These are phyloP conservation scores for Drosophila siamana DNA, from an alignment of 2,888 invertebrate species.

Conservation along the genomic window DNA sequence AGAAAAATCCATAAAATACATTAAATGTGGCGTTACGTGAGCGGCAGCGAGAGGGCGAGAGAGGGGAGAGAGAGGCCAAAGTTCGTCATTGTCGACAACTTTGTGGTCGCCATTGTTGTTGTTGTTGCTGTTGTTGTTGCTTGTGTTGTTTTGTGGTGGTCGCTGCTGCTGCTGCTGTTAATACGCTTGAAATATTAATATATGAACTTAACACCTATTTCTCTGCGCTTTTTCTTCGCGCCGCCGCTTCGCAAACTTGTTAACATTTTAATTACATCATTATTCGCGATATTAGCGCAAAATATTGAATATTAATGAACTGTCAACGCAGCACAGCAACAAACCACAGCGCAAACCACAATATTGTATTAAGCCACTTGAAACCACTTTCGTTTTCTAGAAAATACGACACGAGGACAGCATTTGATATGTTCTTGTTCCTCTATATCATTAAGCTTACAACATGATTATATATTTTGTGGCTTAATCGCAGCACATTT, in stretches of 20 bases:
- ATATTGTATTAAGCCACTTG: background rate
- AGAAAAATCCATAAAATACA: constrained; percentile 59
- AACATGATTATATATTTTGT: too few relatives aligned
- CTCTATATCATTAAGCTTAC: too few relatives aligned
- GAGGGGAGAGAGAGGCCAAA: constrained; percentile 43
- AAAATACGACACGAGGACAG: too few relatives aligned
- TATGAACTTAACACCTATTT: constrained; percentile 70
- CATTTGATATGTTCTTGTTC: too few relatives aligned
- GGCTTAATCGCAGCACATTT: too few relatives aligned
- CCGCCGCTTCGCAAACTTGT: constrained; percentile 64
- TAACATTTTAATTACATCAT: constrained; percentile 79
- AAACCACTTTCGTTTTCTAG: background rate
- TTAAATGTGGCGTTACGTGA: constrained; percentile 57
- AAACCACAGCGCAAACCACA: background rate
- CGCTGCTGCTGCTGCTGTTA: constrained; percentile 31
- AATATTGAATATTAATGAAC: constrained; percentile 51
- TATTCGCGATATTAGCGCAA: constrained; percentile 63
- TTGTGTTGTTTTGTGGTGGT: constrained; percentile 33
- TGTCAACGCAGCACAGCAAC: constrained; percentile 1
- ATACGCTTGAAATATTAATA: constrained; percentile 67
- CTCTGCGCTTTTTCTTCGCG: constrained; percentile 20
- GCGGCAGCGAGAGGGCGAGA: too few relatives aligned
- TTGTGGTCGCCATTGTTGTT: constrained; percentile 14
- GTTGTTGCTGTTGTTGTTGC: constrained; percentile 19
- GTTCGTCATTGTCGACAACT: constrained; percentile 39